Evolutionary conservation across 2,888 invertebrate species (phyloP), one percentile per base, ranked within the genome.

Genomic region (Scaptodrosophila latifasciaeformis): DNA sequence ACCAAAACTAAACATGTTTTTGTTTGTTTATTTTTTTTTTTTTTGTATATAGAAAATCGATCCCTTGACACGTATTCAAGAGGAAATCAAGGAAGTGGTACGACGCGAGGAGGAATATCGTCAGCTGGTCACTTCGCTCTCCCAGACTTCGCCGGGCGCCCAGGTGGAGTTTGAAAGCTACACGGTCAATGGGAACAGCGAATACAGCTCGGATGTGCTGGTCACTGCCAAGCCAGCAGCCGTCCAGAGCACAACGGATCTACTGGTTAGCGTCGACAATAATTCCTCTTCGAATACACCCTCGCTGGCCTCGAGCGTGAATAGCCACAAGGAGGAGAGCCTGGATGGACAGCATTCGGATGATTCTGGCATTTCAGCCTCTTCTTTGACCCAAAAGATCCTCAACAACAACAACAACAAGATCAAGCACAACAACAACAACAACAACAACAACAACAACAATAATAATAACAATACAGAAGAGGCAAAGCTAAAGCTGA

Each of bases 61-160:
- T 87, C 93, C 93, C 64, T 88, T 93, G 79, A 90, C 90, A 81
- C 90, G 95, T 85, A 95, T 96, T 85, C 96, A 96, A 87, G 90
- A 92, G 82, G 96, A 96, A 89, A 95, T 96, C 77, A 91, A 92
- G 78, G 93, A 94, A 87, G 94, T 94, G 57, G 92, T 92, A 49
- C 91, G 93, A 80, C 89, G 95, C 65, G 96, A 96, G 86, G 90
- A 92, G 81, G 95, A 94, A 82, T 90, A 96, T 87, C 70, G 89
- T 86, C 70, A 87, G 87, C 69, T 88, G 86, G 57, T 37, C 15
- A 82, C 87, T 85, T 67, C 88, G 52, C 54, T 49, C 4, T 29
- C 48, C 9, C 17, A 9, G 31, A 39, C 58, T 2, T 21, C 66
- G 30, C 49, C 62, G 1, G 43, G 56, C 2, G 21, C 52, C 2